A percentile compares a stretch with the other conserved stretches of the same genome.
Evolutionary conservation across 2,113 vertebrate species (phyloP).

Genomic region (Carollia perspicillata): DNA sequence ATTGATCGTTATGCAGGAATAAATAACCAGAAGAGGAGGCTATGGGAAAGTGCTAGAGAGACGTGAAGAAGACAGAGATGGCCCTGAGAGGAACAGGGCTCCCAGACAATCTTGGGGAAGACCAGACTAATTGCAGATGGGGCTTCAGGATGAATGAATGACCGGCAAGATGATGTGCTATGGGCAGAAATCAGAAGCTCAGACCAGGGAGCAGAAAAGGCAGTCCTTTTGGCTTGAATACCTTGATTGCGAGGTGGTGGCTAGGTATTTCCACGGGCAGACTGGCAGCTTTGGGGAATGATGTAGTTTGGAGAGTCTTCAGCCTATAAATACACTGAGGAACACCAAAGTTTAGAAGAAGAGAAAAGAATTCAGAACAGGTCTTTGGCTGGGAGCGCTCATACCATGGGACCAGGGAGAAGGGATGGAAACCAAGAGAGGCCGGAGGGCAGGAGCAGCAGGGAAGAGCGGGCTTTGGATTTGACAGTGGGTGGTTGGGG

Average conservation of each 20-base stretch:
- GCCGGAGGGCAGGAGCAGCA: fast-evolving
- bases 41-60: not conserved
- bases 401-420: not conserved
- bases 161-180: fast-evolving
- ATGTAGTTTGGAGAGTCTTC: not conserved
- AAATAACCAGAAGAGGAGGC: not conserved
- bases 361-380: not conserved
- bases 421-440: not conserved
- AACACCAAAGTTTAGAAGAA: not conserved
- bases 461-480: not conserved
- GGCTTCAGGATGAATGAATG: too few relatives aligned
- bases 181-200: not conserved
- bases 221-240: too few relatives aligned
- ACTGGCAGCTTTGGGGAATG: not conserved
- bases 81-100: not conserved
- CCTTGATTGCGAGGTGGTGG: not conserved
- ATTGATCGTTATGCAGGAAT: not conserved
- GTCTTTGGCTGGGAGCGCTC: fast-evolving
- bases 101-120: not conserved
- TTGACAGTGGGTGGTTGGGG: not conserved
- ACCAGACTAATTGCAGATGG: not conserved
- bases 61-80: not conserved
- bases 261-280: too few relatives aligned
- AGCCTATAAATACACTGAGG: not conserved
- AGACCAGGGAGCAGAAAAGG: not conserved